These are phyloP conservation scores for Muntiacus reevesi DNA, from an alignment of 2,113 vertebrate species.

Conservation along the genomic window DNA sequence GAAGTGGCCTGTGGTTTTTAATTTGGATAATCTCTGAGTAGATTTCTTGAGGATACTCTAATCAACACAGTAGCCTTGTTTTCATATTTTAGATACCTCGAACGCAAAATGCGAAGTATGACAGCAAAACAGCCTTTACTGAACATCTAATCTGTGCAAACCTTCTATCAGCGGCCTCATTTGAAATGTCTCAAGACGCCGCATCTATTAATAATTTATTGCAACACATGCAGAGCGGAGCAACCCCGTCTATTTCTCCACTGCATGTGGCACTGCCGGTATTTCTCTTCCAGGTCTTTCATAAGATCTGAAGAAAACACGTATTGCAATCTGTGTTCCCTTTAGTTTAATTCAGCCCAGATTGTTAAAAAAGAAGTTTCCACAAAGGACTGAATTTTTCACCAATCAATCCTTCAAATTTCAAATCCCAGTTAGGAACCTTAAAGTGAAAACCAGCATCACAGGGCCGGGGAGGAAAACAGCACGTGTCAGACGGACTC, in stretches of 20 bases:
- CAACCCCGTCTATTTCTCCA: not conserved
- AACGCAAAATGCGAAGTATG: not conserved
- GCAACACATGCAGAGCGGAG: not conserved
- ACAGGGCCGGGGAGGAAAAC: accelerated
- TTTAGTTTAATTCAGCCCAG: not conserved
- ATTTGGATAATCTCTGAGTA: not conserved
- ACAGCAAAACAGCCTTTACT: not conserved
- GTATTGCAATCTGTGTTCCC: not conserved
- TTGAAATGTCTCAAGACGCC: not conserved
- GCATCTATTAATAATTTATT: not conserved
- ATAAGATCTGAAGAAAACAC: not conserved
- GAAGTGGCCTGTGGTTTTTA: not conserved
- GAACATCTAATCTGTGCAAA: not conserved
- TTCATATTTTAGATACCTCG: not conserved
- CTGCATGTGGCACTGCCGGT: not conserved
- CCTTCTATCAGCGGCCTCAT: not conserved
- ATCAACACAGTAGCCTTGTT: not conserved
- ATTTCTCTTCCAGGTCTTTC: not conserved
- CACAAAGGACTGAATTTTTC: not conserved
- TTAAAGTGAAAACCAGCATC: not conserved
- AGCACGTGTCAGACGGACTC: accelerated
- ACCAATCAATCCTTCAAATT: not conserved
- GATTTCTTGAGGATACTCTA: not conserved
- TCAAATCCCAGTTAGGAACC: not conserved
- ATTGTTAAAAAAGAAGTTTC: not conserved